These are phyloP conservation scores for Poeciliopsis infans DNA, from an alignment of 2,797 vertebrate species.

Conservation along the genomic window DNA sequence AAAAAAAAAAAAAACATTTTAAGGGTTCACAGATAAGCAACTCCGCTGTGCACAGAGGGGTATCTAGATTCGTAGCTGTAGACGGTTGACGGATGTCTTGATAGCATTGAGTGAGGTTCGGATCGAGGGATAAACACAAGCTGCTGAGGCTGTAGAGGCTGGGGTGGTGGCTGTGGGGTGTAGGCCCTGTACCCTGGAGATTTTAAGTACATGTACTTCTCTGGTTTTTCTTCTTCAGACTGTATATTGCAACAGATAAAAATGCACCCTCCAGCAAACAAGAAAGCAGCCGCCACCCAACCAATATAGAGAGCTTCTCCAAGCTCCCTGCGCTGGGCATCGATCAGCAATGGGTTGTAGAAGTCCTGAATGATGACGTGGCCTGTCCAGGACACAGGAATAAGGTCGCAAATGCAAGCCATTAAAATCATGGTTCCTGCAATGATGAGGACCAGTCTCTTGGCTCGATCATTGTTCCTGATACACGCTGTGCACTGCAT, in stretches of 20 bases:
- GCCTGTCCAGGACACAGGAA: slow-evolving; percentile 91
- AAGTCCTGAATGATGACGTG: slow-evolving; percentile 88
- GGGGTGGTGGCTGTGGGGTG: slow-evolving; percentile 59
- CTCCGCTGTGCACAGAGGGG: slow-evolving; percentile 75
- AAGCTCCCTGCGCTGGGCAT: slow-evolving; percentile 88
- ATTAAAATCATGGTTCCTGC: slow-evolving; percentile 85
- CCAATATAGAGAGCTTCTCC: slow-evolving; percentile 94
- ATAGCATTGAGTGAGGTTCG: slow-evolving; percentile 50
- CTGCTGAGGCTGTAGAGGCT: slow-evolving; percentile 69
- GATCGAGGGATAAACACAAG: slow-evolving; percentile 62
- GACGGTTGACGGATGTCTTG: slow-evolving; percentile 70
- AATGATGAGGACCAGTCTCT: slow-evolving; percentile 81
- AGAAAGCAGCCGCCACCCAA: slow-evolving; percentile 84
- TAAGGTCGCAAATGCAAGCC: slow-evolving; percentile 81
- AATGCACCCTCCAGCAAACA: slow-evolving; percentile 84
- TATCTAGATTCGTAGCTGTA: slow-evolving; percentile 72
- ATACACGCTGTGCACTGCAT: slow-evolving; percentile 83
- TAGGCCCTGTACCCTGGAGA: slow-evolving; percentile 71
- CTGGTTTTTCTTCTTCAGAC: slow-evolving; percentile 51
- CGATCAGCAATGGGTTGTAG: slow-evolving; percentile 84
- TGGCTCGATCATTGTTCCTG: slow-evolving; percentile 67
- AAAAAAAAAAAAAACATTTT: background rate
- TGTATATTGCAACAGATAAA: slow-evolving; percentile 80
- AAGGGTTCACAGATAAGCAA: slow-evolving; percentile 78
- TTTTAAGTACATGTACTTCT: slow-evolving; percentile 69